Conservation (phyloP, 1,140 invertebrate species). For the Whitmania pigra region DNA sequence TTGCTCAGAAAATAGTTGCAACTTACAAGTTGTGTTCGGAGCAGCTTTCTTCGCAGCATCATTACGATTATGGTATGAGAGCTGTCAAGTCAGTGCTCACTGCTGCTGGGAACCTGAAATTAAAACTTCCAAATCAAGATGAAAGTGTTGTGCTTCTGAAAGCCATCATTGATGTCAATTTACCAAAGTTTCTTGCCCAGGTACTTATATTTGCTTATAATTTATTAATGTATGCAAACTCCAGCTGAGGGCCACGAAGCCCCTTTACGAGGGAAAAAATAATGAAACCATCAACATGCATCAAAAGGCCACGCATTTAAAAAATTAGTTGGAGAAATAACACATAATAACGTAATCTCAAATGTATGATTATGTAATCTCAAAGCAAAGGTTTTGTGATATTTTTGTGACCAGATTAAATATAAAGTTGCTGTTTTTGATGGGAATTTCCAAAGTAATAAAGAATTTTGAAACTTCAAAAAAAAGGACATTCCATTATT, state of each 20-base stretch:
- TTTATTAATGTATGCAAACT: background rate
- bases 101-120: conserved; percentile 43
- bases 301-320: no score
- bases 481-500: conserved; percentile 44
- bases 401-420: no score
- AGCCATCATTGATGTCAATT: conserved; percentile 44
- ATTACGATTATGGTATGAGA: conserved; percentile 45
- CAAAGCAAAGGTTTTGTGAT: no score
- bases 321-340: no score
- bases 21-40: conserved; percentile 44
- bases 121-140: conserved; percentile 40
- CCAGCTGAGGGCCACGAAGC: background rate
- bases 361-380: no score
- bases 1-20: conserved; percentile 44
- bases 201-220: conserved; percentile 25
- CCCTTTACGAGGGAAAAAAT: background rate
- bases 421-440: no score
- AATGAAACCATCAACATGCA: no score
- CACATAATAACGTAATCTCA: no score
- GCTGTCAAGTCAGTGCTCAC: conserved; percentile 46
- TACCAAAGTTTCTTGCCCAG: conserved; percentile 44
- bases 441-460: no score
- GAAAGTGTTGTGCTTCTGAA: conserved; percentile 42
- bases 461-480: background rate
- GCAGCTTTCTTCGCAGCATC: conserved; percentile 44